Conservation (phyloP, 2,888 invertebrate species). For the Pyrochroa serraticornis region DNA sequence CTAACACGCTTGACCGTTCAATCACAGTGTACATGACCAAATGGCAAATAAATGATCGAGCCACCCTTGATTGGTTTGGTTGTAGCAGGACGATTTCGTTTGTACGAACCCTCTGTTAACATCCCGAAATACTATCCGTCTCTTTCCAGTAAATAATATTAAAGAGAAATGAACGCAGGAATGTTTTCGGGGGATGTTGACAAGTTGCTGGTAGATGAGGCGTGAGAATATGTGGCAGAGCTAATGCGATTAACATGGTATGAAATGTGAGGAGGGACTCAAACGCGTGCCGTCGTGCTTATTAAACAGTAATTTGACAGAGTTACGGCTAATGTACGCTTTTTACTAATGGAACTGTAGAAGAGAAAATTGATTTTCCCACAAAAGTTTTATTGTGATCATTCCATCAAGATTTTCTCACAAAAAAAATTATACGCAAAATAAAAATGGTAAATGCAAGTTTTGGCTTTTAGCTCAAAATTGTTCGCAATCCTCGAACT, state of each 20-base stretch:
- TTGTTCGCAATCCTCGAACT: too few relatives aligned
- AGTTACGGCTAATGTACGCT: conserved; percentile 35
- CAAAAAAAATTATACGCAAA: too few relatives aligned
- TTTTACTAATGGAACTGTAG: conserved; percentile 19
- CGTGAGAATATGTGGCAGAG: conserved; percentile 55
- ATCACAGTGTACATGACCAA: conserved; percentile 42
- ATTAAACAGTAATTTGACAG: conserved; percentile 51
- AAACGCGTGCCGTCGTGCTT: conserved; percentile 49
- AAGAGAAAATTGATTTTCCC: conserved; percentile 12
- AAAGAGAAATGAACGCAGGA: conserved; percentile 1
- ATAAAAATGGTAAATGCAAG: too few relatives aligned
- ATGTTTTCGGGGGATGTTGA: conserved; percentile 3
- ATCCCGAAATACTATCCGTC: not conserved
- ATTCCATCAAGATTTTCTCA: too few relatives aligned
- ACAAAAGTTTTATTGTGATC: too few relatives aligned
- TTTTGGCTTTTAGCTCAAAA: too few relatives aligned
- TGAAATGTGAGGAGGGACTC: conserved; percentile 43
- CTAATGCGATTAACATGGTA: conserved; percentile 55
- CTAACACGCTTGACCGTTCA: conserved; percentile 45
- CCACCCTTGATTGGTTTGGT: conserved; percentile 28
- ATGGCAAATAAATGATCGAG: conserved; percentile 38
- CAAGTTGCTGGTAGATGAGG: conserved; percentile 47
- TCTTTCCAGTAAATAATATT: not conserved
- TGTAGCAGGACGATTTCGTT: conserved; percentile 19
- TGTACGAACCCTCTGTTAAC: not conserved